phyloP scores from a whole-genome alignment of 2,888 invertebrate genomes.

The Trachelus iudaicus region DNA sequence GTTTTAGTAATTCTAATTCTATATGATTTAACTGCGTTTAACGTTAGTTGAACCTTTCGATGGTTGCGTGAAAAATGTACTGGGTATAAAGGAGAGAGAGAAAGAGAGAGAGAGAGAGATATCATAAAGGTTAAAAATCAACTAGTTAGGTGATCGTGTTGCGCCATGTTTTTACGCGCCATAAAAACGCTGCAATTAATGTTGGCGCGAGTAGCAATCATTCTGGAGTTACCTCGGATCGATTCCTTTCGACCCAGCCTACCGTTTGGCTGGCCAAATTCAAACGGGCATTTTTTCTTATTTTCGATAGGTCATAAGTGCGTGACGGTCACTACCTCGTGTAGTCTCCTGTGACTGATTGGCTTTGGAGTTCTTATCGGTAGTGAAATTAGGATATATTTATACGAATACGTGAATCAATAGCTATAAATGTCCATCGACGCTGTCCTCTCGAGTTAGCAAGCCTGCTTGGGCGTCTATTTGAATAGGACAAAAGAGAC shows the following conservation, averaged over 20 bases:
- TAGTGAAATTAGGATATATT: not conserved
- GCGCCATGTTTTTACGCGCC: not conserved
- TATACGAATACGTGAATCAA: not conserved
- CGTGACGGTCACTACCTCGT: not conserved
- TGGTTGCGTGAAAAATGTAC: not conserved
- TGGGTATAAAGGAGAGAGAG: not conserved
- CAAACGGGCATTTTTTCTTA: not conserved
- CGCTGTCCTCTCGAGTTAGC: not conserved
- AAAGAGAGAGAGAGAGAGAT: not conserved
- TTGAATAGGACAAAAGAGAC: not conserved
- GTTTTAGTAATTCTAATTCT: not conserved
- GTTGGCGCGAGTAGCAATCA: not conserved
- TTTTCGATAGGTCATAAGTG: not conserved
- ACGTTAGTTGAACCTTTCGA: constrained; percentile 4
- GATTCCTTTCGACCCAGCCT: not conserved
- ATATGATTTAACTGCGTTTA: constrained; percentile 8
- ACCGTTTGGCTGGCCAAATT: not conserved
- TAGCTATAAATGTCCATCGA: not conserved
- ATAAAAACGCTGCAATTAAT: not conserved
- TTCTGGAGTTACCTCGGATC: not conserved
- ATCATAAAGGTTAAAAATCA: not conserved
- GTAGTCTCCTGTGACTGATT: not conserved
- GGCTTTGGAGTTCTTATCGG: not conserved
- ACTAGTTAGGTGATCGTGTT: not conserved
- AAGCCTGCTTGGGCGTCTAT: not conserved